A percentile compares a stretch with the other conserved stretches of the same genome.
Evolutionary conservation across 2,797 vertebrate species (phyloP).

Genomic region (Tympanoctomys barrerae): DNA sequence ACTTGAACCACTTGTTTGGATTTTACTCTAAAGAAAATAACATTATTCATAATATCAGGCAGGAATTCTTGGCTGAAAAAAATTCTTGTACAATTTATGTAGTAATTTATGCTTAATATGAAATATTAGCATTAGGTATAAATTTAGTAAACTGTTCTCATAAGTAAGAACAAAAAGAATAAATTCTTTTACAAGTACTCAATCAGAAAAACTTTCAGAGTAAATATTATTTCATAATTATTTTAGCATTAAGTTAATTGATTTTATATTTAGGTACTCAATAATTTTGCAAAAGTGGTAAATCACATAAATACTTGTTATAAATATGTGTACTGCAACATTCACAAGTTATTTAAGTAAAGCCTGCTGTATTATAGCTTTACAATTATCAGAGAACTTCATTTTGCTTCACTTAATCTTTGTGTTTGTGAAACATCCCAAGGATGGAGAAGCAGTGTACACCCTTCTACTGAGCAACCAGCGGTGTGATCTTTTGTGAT

Average conservation of each 20-base stretch:
- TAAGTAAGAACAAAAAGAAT: background rate
- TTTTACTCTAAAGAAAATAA: background rate
- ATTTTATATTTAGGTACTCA: background rate
- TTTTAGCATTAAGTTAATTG: background rate
- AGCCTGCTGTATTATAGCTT: background rate
- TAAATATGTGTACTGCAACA: background rate
- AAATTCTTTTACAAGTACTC: background rate
- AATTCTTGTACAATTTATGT: background rate
- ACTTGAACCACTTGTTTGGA: background rate
- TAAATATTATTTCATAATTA: constrained; percentile 19
- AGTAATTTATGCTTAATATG: background rate
- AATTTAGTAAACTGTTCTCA: background rate
- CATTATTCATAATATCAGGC: background rate
- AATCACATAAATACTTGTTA: background rate
- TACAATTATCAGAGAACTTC: background rate
- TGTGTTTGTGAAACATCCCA: background rate
- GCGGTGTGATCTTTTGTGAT: background rate
- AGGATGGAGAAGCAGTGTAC: background rate
- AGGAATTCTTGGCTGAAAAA: background rate
- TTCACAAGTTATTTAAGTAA: background rate
- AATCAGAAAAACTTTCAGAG: background rate
- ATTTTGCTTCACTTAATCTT: constrained; percentile 28
- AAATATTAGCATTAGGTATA: constrained; percentile 4
- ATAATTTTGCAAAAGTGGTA: constrained; percentile 29
- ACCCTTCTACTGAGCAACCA: background rate